Evolutionary conservation across 2,888 invertebrate species (phyloP), one percentile per base, ranked within the genome.

Genomic region (Tupiocoris notatus): DNA sequence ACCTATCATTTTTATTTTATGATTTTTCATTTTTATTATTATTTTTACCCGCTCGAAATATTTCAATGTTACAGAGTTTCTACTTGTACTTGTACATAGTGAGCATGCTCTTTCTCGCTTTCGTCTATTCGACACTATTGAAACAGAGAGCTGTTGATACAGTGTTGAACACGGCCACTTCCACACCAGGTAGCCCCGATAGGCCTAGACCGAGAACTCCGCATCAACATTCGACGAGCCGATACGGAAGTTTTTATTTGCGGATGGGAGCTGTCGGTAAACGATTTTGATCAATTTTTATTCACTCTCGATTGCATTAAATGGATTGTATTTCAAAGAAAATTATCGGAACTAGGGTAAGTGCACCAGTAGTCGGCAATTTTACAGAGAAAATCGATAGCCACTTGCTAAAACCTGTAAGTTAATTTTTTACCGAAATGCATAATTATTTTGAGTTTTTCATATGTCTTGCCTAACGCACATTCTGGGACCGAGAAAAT

Each of bases 211-310:
- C 39, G 16, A 24, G 59, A 24, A 24, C 59, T 3, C 17, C 56
- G 17, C 67, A 57, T 22, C 70, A 71, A 20, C 68, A 76, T 17
- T 17, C 64, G 7, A 59, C 59, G 16, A 74, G 77, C 22, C 68
- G 77, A 81, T 93, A 93, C 83, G 94, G 94, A 67, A 94, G 93
- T 84, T 94, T 95, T 84, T 95, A 94, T 85, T 86, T 95, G 73
- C 87, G 94, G 80, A 88, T 94, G 56, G 94, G 94, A 70, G 94
- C 94, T 74, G 90, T 92, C 80, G 91, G 92, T 90, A 22, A n/a
- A n/a, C n/a, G n/a, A n/a, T n/a, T n/a, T n/a, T n/a, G n/a, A n/a
- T n/a, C n/a, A n/a, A n/a, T n/a, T n/a, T n/a, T n/a, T n/a, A n/a
- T n/a, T n/a, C n/a, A n/a, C n/a, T n/a, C n/a, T n/a, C n/a, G n/a